Evolutionary conservation across 2,888 invertebrate genomes (phyloP), one percentile per base, ranked within the genome.

Genomic region (Troides aeacus): DNA sequence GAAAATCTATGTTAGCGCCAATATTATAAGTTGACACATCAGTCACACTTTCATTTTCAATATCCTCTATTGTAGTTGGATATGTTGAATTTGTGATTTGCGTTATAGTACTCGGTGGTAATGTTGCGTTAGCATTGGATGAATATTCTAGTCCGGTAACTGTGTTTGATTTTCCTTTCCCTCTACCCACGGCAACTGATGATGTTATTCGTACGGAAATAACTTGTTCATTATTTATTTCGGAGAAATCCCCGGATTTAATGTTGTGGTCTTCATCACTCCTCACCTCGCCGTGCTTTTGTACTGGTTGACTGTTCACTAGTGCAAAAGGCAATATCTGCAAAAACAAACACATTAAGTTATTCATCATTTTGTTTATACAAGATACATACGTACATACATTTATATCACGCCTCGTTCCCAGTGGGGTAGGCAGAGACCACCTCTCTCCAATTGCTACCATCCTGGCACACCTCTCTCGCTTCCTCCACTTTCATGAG

Each of bases 181-280:
- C 91, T 68, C 94, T 90, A 3, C 93, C 94, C 7, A 94, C 90
- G 66, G 94, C 94, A 21, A 94, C 93, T 10, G 94, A 93, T 12
- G 94, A 94, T 8, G 94, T 94, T 69, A 94, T 94, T 78, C 94
- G 91, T 60, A 94, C 93, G 56, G 92, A 91, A 79, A 92, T 92
- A 39, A 92, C 88, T 83, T 89, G 83, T 84, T 93, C 84, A 79
- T 93, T 75, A 79, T 87, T 72, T 62, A 77, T 76, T 21, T 71
- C 56, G 23, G 78, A 68, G 72, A 74, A 71, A 69, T 79, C 78
- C 69, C 77, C 79, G 68, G 79, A 78, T 72, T 81, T 83, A 78
- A 74, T 73, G 72, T 76, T 74, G 62, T 73, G 79, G 64, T 77
- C 73, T 62, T 77, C 71, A 72, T 74, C 75, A 61, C 75, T 72